Conservation (phyloP, 2,888 invertebrate genomes). For the Tachystola acroxantha region DNA sequence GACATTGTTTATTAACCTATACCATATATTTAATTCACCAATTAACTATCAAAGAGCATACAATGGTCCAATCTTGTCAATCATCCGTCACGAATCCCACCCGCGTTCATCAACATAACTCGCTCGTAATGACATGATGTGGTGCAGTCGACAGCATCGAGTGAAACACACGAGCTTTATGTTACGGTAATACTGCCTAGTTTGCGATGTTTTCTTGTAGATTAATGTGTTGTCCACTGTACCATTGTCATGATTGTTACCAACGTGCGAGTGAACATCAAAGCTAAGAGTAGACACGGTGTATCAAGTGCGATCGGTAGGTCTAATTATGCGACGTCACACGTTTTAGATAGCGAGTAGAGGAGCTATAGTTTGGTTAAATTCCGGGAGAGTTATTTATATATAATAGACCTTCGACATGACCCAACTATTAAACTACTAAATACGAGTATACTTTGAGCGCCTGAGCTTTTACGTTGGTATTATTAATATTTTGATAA, state of each 20-base stretch:
- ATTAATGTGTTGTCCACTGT: too few species aligned
- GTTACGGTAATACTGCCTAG: too few species aligned
- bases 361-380: neutral
- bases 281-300: conserved; percentile 23
- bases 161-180: too few species aligned
- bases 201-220: too few species aligned
- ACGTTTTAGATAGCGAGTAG: conserved; percentile 27
- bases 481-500: too few species aligned
- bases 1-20: too few species aligned
- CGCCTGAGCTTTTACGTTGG: too few species aligned
- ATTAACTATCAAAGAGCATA: conserved; percentile 10
- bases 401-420: too few species aligned
- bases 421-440: too few species aligned
- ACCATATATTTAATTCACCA: conserved; percentile 3
- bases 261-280: conserved; percentile 12
- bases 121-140: too few species aligned
- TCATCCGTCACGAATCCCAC: conserved; percentile 4
- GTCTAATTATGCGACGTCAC: conserved; percentile 63
- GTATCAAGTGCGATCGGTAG: conserved; percentile 31
- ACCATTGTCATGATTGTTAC: neutral
- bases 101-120: neutral
- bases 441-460: too few species aligned
- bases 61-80: conserved; percentile 8
- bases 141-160: too few species aligned
- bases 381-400: neutral